Conservation (phyloP, 2,888 invertebrate species). For the Lasioglossum zephyrum region DNA sequence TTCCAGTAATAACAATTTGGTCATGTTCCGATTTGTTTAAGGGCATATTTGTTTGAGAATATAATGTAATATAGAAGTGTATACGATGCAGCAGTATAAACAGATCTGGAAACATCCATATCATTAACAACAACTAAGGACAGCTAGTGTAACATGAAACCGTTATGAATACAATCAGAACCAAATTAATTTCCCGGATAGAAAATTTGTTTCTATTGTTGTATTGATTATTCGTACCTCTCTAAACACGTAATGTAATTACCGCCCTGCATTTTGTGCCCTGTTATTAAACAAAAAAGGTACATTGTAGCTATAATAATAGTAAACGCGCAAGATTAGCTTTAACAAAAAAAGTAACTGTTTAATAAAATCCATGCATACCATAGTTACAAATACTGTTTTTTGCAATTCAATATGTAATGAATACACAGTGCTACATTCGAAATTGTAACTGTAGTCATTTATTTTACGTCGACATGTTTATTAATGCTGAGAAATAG, state of each 20-base stretch:
- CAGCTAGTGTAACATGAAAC: neutral
- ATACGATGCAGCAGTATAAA: neutral
- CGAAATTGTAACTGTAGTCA: neutral
- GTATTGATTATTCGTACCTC: slow-evolving; percentile 3
- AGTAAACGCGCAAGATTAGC: neutral
- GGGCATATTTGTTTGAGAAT: neutral
- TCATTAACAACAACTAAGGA: slow-evolving; percentile 8
- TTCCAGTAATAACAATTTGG: neutral
- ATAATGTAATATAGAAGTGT: slow-evolving; percentile 6
- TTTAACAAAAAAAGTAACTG: neutral
- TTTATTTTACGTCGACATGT: neutral
- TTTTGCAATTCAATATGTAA: too few relatives aligned
- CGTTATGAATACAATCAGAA: neutral
- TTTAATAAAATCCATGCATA: neutral
- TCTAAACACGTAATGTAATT: neutral
- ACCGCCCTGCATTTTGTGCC: neutral
- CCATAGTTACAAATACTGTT: neutral
- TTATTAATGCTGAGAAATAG: neutral
- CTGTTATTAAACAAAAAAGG: neutral
- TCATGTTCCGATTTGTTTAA: neutral
- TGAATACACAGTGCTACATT: too few relatives aligned
- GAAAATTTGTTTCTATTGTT: neutral
- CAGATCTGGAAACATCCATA: neutral
- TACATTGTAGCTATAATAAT: neutral
- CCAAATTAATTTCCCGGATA: slow-evolving; percentile 2